Conservation (phyloP, 2,113 vertebrate genomes). For the Lontra canadensis region DNA sequence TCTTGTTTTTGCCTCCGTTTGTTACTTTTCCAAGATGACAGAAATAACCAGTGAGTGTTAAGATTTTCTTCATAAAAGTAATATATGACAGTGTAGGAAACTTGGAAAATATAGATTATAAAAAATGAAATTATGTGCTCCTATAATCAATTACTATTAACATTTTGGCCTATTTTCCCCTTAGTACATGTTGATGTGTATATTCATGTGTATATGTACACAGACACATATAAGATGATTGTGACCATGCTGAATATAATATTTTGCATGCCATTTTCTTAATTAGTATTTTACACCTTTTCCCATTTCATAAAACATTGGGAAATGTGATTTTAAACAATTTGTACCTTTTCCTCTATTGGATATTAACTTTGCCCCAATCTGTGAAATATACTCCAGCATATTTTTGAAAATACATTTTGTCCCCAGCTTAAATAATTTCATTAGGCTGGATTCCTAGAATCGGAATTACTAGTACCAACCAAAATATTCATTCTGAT, state of each 20-base stretch:
- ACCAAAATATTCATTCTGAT: neutral
- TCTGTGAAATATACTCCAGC: neutral
- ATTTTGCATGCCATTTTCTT: neutral
- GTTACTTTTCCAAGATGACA: neutral
- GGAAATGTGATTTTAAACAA: neutral
- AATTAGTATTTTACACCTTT: neutral
- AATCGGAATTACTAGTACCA: neutral
- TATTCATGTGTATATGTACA: neutral
- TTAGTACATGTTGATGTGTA: neutral
- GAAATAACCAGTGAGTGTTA: neutral
- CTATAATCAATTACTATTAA: neutral
- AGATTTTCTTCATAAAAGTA: neutral
- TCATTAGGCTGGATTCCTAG: neutral
- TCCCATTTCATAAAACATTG: neutral
- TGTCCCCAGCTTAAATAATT: neutral
- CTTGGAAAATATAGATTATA: neutral
- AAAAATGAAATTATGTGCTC: neutral
- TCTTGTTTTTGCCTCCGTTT: neutral
- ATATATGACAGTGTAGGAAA: neutral
- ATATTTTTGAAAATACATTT: neutral
- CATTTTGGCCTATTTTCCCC: neutral
- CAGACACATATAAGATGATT: neutral
- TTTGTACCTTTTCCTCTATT: neutral
- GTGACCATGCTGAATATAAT: neutral
- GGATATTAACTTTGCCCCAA: neutral